Evolutionary conservation across 2,113 vertebrate species (phyloP), one percentile per base, ranked within the genome.

Genomic region (Limanda limanda): DNA sequence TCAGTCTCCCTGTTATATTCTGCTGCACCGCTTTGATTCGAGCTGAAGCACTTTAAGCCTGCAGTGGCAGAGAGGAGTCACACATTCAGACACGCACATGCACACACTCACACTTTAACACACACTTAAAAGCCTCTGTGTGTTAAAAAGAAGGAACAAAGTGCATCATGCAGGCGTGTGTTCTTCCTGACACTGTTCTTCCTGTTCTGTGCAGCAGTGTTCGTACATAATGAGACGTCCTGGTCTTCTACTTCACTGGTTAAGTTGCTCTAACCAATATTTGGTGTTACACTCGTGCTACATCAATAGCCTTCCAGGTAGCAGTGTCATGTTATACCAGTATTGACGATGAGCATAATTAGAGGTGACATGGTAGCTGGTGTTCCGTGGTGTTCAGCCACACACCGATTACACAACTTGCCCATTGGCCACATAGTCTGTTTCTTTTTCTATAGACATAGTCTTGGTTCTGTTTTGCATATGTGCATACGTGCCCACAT

Each of bases 21-120:
- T 82, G 78, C 84, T 81, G 84, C 88, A 68, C 84, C 52, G 82
- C 86, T 91, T 85, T 86, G 89, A 86, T 71, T 87, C 14, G 2
- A 73, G 71, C 79, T 54, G n/a, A 57, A 78, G 24, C 2, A 21
- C 58, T 75, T 73, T 69, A 78, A 86, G 70, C 55, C 63, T 73
- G 57, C 67, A 73, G 73, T 72, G 78, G 47, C 60, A 58, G 54
- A 31, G 70, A 72, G 58, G 66, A 79, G 83, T 71, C 82, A 73
- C 85, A 75, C 78, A 58, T 73, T 66, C 1, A 68, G 51, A 55
- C 62, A 40, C 1, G 3, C 69, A 55, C 55, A 48, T 17, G 3
- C 69, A 55, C 60, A 48, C 12, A 40, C 40, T 12, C 40, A 42
- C 37, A 11, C 37, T 10, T 11, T 40, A 40, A 24, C 55, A 31